These are phyloP conservation scores for mouse (Mus musculus) DNA, from an alignment of 2,113 vertebrate genomes.

Conservation along the genomic window DNA sequence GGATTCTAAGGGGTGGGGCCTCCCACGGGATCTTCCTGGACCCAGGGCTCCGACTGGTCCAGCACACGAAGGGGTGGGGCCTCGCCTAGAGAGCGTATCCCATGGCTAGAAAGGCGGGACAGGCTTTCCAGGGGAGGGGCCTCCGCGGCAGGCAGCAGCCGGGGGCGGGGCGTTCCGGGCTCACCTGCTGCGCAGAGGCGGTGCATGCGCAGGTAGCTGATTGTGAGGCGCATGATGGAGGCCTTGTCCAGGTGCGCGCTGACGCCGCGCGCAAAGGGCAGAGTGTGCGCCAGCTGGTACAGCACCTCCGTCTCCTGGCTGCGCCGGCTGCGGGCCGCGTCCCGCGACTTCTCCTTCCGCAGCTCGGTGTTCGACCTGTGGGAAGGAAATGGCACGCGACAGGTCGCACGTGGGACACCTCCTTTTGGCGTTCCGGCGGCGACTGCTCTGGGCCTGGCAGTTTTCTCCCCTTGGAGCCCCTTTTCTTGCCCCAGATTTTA, in stretches of 20 bases:
- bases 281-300: constrained; percentile 91
- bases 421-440: not conserved
- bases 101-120: not conserved
- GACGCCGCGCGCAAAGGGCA: constrained; percentile 92
- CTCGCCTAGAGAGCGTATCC: not conserved
- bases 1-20: not conserved
- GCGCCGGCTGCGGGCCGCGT: constrained; percentile 92
- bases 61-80: not conserved
- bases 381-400: not conserved
- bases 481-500: constrained; percentile 6
- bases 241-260: constrained; percentile 94
- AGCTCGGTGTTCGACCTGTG: constrained; percentile 90
- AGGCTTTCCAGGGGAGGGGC: not conserved
- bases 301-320: constrained; percentile 94
- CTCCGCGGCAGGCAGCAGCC: not conserved
- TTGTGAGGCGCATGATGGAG: constrained; percentile 93
- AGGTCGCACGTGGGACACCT: not conserved
- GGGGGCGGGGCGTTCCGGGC: not conserved
- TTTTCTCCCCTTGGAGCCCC: not conserved
- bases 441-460: not conserved
- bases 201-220: constrained; percentile 93
- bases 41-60: not conserved
- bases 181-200: constrained; percentile 88
- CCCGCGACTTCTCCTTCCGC: constrained; percentile 93
- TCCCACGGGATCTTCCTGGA: not conserved